Evolutionary conservation across 2,797 vertebrate genomes (phyloP).

Genomic region (Hirundo rustica): DNA sequence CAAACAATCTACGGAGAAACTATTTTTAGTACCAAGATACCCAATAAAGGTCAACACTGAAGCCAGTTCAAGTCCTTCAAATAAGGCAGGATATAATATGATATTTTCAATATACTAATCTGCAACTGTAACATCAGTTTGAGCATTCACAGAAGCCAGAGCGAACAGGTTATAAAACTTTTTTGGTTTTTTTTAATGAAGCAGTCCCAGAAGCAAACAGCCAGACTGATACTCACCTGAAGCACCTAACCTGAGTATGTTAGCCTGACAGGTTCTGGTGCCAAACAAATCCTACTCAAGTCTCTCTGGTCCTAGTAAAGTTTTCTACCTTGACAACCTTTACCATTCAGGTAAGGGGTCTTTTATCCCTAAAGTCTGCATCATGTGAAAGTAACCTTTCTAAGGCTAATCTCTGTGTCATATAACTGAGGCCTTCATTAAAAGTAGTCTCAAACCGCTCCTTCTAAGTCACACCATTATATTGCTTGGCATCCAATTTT

Average conservation of each 20-base stretch:
- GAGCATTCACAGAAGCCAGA: background rate
- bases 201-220: background rate
- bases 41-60: background rate
- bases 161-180: background rate
- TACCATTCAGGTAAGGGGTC: background rate
- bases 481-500: background rate
- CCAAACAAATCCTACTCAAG: background rate
- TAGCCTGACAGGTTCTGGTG: background rate
- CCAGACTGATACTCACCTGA: background rate
- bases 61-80: background rate
- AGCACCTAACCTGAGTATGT: accelerated
- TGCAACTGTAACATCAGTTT: background rate
- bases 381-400: background rate
- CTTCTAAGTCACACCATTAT: background rate
- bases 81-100: background rate
- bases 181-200: background rate
- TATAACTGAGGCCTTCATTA: background rate
- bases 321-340: background rate
- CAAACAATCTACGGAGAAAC: background rate
- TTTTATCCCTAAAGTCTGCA: background rate
- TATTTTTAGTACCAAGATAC: background rate
- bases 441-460: background rate
- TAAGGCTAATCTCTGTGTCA: background rate
- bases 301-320: background rate
- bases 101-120: background rate